phyloP scores from a whole-genome alignment of 37 sponge, comb jelly and placozoan species.

The Diacarnus erythraeanus region DNA sequence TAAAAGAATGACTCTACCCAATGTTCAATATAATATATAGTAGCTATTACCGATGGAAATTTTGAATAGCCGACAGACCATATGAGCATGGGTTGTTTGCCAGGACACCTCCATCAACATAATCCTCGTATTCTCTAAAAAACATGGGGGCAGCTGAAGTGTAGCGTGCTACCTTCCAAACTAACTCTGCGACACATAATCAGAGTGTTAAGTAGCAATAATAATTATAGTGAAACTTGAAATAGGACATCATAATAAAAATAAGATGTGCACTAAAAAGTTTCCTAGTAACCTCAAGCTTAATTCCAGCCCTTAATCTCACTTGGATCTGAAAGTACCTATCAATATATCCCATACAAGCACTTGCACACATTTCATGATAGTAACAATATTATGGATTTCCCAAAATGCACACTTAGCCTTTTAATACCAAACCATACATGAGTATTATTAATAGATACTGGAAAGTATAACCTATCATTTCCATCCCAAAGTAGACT shows the following conservation, averaged over 20 bases:
- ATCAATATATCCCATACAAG: too few species aligned
- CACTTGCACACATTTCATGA: too few species aligned
- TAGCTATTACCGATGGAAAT: slow-evolving; percentile 25
- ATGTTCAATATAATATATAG: too few species aligned
- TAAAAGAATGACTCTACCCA: neutral
- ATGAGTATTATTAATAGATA: too few species aligned
- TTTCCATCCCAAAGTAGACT: too few species aligned
- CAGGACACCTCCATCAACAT: slow-evolving; percentile 61
- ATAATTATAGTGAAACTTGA: neutral
- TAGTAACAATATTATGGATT: neutral
- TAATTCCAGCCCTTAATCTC: too few species aligned
- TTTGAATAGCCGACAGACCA: slow-evolving; percentile 61
- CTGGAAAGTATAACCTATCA: too few species aligned
- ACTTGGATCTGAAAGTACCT: too few species aligned
- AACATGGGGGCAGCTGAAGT: slow-evolving; percentile 51
- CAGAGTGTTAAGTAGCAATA: too few species aligned
- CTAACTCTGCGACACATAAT: slow-evolving; percentile 15
- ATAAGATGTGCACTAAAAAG: too few species aligned
- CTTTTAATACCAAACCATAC: neutral
- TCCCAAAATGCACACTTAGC: neutral
- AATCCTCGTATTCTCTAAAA: slow-evolving; percentile 54
- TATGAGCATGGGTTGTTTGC: slow-evolving; percentile 67
- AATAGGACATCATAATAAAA: neutral
- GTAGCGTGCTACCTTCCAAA: slow-evolving; percentile 55
- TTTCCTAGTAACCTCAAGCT: too few species aligned